Evolutionary conservation across 1,140 invertebrate species (phyloP), one percentile per base, ranked within the genome.

Genomic region (Spodoptera litura): DNA sequence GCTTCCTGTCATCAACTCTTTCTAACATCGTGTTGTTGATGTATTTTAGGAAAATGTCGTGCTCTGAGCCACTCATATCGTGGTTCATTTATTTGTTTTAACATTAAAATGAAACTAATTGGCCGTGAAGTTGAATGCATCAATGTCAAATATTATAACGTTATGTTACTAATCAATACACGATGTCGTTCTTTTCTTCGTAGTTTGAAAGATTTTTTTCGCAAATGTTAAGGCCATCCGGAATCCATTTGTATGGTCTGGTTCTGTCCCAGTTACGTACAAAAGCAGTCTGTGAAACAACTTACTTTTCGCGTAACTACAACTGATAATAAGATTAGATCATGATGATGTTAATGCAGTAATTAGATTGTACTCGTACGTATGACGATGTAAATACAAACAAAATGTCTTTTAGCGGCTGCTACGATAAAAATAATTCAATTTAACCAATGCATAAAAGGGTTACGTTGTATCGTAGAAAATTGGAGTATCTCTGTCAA

Each of bases 1-100:
- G 56, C 71, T 73, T 79, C 78, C 78, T 79, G 78, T 74, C 71
- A 79, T 73, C 78, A 79, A 52, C 51, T 79, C 52, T 53, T 72
- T 62, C 66, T 51, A 71, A 72, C 49, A 68, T 71, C 76, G 25
- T 71, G 53, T 70, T 52, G 25, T 38, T 62, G 77, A 62, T 75
- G 55, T 78, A 78, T 78, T 78, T 78, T 71, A 78, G 77, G 15
- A 15, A 25, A 75, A 68, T 59, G 68, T 78, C 68, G 77, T 72
- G 68, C 56, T 78, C 64, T 72, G 62, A 35, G 68, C 62, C 55
- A 51, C 77, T 55, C 58, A 62, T 15, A 44, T 20, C 55, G 56
- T 61, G 38, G 62, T 20, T 58, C 68, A 64, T 61, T 66, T 68
- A 74, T 79, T 79, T 62, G 25, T 78, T 78, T 78, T 71, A 70